These are phyloP conservation scores for Andrena flavipes DNA, from an alignment of 2,888 invertebrate genomes.

Conservation along the genomic window DNA sequence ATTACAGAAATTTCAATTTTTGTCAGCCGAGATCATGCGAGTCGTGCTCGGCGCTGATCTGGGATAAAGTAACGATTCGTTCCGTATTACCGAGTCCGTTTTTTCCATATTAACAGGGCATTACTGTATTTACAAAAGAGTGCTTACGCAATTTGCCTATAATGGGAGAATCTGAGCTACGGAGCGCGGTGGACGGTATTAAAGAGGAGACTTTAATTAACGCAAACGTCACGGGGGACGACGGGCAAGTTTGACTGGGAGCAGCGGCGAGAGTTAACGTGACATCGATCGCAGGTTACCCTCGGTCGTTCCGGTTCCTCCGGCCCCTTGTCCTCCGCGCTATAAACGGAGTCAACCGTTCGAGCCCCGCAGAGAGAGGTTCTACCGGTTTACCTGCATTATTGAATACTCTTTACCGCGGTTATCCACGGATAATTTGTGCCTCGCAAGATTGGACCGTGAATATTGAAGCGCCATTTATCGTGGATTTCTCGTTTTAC, in stretches of 20 bases:
- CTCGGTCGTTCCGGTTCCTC: slow-evolving; percentile 34
- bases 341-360: slow-evolving; percentile 54
- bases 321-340: slow-evolving; percentile 21
- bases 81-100: too few relatives aligned
- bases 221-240: slow-evolving; percentile 23
- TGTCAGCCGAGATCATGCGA: too few relatives aligned
- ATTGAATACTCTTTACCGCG: slow-evolving; percentile 59
- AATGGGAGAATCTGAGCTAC: too few relatives aligned
- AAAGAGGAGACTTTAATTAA: not conserved
- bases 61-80: too few relatives aligned
- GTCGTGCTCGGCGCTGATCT: too few relatives aligned
- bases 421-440: slow-evolving; percentile 60
- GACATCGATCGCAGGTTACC: slow-evolving; percentile 59
- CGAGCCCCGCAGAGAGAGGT: slow-evolving; percentile 40
- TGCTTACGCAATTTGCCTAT: too few relatives aligned
- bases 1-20: too few relatives aligned
- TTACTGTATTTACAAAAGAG: too few relatives aligned
- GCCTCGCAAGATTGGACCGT: slow-evolving; percentile 50
- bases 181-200: too few relatives aligned
- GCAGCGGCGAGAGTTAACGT: slow-evolving; percentile 54
- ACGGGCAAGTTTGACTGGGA: slow-evolving; percentile 56
- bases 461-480: slow-evolving; percentile 54
- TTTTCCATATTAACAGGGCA: too few relatives aligned
- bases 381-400: slow-evolving; percentile 57
- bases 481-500: slow-evolving; percentile 19